Percentiles rank a stretch among this genome's conserved stretches.
phyloP scores from a whole-genome alignment of 92 coral and sea anemone genomes.

The Meandrina meandrites region DNA sequence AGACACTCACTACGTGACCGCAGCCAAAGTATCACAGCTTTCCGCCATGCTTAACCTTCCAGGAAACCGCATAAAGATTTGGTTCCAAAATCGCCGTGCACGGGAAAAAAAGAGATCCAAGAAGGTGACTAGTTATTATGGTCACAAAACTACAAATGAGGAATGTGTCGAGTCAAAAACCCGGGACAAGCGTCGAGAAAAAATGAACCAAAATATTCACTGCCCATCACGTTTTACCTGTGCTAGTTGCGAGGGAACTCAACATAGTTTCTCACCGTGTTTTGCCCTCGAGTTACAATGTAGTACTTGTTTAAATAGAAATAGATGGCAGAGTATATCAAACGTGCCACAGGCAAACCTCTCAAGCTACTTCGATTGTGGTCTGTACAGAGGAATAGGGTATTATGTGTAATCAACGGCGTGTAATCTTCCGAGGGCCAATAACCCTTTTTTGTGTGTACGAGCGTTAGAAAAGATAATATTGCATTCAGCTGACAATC shows the following conservation, averaged over 20 bases:
- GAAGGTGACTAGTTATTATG: not conserved
- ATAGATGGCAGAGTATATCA: slow-evolving; percentile 5
- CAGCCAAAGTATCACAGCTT: slow-evolving; percentile 40
- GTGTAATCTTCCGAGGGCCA: not conserved
- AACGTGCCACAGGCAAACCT: not conserved
- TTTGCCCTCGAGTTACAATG: not conserved
- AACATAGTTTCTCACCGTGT: not conserved
- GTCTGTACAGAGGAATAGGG: not conserved
- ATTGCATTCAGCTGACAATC: not conserved
- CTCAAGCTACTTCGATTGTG: not conserved
- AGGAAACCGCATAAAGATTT: slow-evolving; percentile 55
- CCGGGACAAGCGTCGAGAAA: not conserved
- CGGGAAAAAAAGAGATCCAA: slow-evolving; percentile 51
- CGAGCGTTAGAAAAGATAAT: not conserved
- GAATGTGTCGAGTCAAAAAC: not conserved
- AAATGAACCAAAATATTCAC: not conserved
- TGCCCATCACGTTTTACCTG: not conserved
- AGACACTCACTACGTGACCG: slow-evolving; percentile 43
- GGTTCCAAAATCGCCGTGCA: slow-evolving; percentile 72
- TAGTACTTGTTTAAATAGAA: not conserved
- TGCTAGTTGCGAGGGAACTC: not conserved
- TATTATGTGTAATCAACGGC: not conserved
- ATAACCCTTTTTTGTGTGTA: not conserved
- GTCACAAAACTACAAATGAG: not conserved
- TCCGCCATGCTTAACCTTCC: slow-evolving; percentile 44